Evolutionary conservation across 2,113 vertebrate species (phyloP), one percentile per base, ranked within the genome.

Genomic region (Indicator indicator): DNA sequence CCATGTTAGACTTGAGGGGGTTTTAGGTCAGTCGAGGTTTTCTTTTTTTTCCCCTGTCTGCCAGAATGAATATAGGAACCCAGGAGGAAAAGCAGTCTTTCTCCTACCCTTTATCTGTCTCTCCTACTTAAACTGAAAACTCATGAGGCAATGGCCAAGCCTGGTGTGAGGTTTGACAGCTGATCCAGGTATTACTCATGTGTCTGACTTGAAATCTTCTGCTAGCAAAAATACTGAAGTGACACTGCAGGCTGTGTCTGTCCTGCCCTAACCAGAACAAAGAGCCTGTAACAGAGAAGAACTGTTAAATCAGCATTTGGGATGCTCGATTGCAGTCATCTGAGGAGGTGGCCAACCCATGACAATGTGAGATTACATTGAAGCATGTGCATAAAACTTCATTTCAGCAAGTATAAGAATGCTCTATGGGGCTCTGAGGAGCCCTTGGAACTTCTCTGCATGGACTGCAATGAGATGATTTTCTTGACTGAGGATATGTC

Each of bases 81-180:
- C 0, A 28, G 33, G 6, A 86, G 24, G 24, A 67, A 93, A 78
- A 72, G 4, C 13, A 83, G 16, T 16, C 23, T 38, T 80, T 85
- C 68, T 5, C 38, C 32, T 85, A 21, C 36, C 10, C 40, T 74
- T 83, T 74, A 54, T 60, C 54, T 80, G 28, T 65, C 67, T 78
- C 58, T 11, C 27, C 62, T 74, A 10, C 60, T 94, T 90, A 67
- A 91, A 74, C 36, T 55, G 82, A 79, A 76, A 94, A 67, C 59
- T 93, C 69, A n/a, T 68, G 59, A 89, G 59, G 48, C 60, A 74
- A 42, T 7, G 52, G 18, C 40, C 46, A 40, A 55, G n/a, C 48
- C 23, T 54, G 48, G 28, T 68, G 52, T 44, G 60, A 92, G 46
- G 16, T 87, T 38, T 70, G 52, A 48, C 36, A 59, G 0, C 9